A percentile compares a stretch with the other conserved stretches of the same genome.
phyloP scores from a whole-genome alignment of 2,797 vertebrate genomes.

The Nasua narica region DNA sequence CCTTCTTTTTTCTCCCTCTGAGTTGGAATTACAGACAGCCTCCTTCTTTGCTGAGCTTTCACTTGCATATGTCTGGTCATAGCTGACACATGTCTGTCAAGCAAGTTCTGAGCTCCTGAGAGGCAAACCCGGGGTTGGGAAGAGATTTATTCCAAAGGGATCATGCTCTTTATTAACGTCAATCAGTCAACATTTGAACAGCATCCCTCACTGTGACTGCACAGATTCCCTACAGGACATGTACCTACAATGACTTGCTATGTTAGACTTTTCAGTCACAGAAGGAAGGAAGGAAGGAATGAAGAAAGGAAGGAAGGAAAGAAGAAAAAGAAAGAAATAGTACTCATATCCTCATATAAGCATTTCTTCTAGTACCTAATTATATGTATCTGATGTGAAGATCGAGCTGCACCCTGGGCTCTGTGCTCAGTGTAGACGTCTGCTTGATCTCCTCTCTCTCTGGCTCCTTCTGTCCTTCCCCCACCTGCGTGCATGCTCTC shows the following conservation, averaged over 20 bases:
- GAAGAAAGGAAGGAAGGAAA: too few relatives aligned
- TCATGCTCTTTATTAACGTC: slow-evolving; percentile 4
- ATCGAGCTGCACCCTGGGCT: not conserved
- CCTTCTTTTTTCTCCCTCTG: not conserved
- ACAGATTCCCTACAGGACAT: not conserved
- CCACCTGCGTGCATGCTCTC: not conserved
- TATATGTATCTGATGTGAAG: not conserved
- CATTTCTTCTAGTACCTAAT: not conserved
- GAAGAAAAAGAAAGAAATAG: not conserved
- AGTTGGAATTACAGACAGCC: not conserved
- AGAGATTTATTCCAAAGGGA: slow-evolving; percentile 29
- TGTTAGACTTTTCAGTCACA: not conserved
- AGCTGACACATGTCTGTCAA: slow-evolving; percentile 44
- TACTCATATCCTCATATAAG: not conserved
- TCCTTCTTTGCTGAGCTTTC: not conserved
- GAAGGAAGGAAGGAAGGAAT: not conserved
- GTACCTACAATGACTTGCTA: not conserved
- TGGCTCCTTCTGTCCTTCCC: not conserved
- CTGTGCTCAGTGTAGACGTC: not conserved
- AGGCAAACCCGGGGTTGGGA: not conserved
- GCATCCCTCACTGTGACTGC: not conserved
- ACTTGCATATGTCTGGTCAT: not conserved
- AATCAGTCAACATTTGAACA: not conserved
- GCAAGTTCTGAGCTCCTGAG: not conserved
- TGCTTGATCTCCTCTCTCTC: not conserved